Conservation (phyloP, 2,797 vertebrate genomes). For the Sebastes aleutianus region DNA sequence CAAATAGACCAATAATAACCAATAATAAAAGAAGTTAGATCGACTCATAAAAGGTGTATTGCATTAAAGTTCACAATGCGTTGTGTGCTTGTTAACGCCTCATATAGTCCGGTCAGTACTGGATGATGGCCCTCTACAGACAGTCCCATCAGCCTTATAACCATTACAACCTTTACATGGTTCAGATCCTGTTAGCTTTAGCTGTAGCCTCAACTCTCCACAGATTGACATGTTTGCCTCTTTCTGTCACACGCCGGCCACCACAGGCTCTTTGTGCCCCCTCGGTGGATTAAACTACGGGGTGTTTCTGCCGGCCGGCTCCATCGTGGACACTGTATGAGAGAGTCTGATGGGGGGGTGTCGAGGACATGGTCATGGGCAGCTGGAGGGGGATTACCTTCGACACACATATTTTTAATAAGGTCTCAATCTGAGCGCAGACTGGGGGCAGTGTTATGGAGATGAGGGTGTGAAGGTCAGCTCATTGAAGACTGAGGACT, state of each 20-base stretch:
- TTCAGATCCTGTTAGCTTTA: conserved; percentile 27
- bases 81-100: neutral
- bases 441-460: conserved; percentile 79
- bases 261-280: conserved; percentile 45
- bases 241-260: conserved; percentile 15
- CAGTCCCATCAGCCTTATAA: conserved; percentile 6
- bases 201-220: conserved; percentile 22
- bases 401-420: conserved; percentile 68
- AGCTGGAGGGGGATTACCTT: conserved; percentile 73
- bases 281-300: conserved; percentile 46
- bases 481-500: conserved; percentile 60
- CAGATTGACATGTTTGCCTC: conserved; percentile 64
- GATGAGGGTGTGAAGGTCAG: conserved; percentile 81
- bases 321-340: neutral
- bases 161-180: conserved; percentile 21
- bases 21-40: neutral
- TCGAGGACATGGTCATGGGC: conserved; percentile 51
- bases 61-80: neutral
- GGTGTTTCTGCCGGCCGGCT: conserved; percentile 22
- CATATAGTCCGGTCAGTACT: neutral
- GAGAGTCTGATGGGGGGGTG: conserved; percentile 9
- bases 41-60: neutral
- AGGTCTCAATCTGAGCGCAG: conserved; percentile 72
- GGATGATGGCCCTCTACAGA: neutral
- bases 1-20: no score